Evolutionary conservation across 2,888 invertebrate species (phyloP).

Genomic region (Embidobia sp.): DNA sequence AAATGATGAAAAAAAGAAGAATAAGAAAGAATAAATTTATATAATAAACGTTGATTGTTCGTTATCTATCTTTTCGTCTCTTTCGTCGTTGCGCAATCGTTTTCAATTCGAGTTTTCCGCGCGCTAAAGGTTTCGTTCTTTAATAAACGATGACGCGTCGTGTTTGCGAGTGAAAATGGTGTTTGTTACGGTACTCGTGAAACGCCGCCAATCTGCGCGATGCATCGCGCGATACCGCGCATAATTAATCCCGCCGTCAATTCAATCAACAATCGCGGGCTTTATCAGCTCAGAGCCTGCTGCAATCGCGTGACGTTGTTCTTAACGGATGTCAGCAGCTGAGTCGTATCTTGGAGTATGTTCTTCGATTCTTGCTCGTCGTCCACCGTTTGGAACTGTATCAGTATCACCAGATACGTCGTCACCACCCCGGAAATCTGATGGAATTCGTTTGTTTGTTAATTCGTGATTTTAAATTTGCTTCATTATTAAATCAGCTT

Average conservation of each 20-base stretch:
- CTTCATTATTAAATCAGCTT: background rate
- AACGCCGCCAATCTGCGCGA: slow-evolving; percentile 31
- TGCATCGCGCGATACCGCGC: slow-evolving; percentile 26
- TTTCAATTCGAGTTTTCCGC: slow-evolving; percentile 2
- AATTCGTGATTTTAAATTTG: background rate
- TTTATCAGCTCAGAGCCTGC: too few species aligned
- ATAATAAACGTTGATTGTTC: slow-evolving; percentile 50
- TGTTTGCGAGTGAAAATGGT: slow-evolving; percentile 16
- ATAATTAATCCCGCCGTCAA: slow-evolving; percentile 27
- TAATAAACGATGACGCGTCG: slow-evolving; percentile 41
- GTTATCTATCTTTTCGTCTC: slow-evolving; percentile 30
- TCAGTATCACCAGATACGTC: slow-evolving; percentile 53
- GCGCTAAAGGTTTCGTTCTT: slow-evolving; percentile 27
- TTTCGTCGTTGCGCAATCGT: too few species aligned
- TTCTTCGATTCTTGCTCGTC: slow-evolving; percentile 74
- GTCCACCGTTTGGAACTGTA: slow-evolving; percentile 83
- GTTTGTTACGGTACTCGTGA: slow-evolving; percentile 34
- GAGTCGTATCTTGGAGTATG: slow-evolving; percentile 73
- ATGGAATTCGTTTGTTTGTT: slow-evolving; percentile 15
- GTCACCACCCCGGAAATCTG: slow-evolving; percentile 56
- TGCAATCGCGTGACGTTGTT: slow-evolving; percentile 43
- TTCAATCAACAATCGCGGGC: too few species aligned
- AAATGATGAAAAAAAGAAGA: too few species aligned
- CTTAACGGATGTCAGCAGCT: slow-evolving; percentile 66
- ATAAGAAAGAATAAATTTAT: slow-evolving; percentile 45